phyloP scores from a whole-genome alignment of 2,113 vertebrate genomes.

The Indicator indicator region DNA sequence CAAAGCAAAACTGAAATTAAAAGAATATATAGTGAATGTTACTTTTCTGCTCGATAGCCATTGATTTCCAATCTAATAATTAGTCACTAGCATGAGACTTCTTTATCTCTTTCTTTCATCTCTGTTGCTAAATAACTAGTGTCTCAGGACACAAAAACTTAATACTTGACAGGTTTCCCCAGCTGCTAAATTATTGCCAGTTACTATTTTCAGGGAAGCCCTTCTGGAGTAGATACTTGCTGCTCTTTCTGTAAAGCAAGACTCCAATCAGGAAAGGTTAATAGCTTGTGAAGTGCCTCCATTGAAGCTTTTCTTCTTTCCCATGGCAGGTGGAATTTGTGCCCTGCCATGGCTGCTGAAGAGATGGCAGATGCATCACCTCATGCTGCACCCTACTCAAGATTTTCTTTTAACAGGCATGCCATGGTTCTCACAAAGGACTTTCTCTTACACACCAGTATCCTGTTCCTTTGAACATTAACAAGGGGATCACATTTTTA shows the following conservation, averaged over 20 bases:
- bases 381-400: not conserved
- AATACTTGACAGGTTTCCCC: conserved; percentile 1
- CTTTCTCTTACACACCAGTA: not conserved
- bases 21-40: not conserved
- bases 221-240: conserved; percentile 4
- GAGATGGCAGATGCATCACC: not conserved
- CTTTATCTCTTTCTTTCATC: not conserved
- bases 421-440: not conserved
- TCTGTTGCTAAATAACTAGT: not conserved
- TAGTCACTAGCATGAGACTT: not conserved
- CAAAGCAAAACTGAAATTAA: not conserved
- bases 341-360: conserved; percentile 20
- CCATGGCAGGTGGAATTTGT: not conserved
- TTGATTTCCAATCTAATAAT: not conserved
- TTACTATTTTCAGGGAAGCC: conserved; percentile 31
- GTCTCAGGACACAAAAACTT: not conserved
- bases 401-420: not conserved
- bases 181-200: conserved; percentile 38
- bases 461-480: not conserved
- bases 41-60: not conserved
- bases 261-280: conserved; percentile 74
- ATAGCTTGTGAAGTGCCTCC: conserved; percentile 59
- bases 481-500: not conserved
- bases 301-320: not conserved
- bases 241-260: conserved; percentile 54